phyloP scores from a whole-genome alignment of 2,797 vertebrate genomes.

The Amphiprion clarkii region DNA sequence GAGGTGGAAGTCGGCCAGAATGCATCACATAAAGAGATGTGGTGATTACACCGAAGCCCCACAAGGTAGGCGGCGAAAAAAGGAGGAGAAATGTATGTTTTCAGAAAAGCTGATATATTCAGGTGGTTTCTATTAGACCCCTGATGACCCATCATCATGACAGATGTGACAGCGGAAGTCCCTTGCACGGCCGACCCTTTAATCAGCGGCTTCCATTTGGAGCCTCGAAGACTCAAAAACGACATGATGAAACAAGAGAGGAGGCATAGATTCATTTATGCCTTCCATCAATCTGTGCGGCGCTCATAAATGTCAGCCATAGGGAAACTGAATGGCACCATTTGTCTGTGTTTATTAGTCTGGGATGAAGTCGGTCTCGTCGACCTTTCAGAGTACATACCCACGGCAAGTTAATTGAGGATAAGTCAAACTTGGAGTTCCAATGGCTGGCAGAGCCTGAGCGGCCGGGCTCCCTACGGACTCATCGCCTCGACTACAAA shows the following conservation, averaged over 20 bases:
- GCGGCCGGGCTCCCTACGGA: conserved; percentile 15
- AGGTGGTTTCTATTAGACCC: conserved; percentile 4
- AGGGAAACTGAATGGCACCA: conserved; percentile 73
- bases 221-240: conserved; percentile 29
- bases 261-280: conserved; percentile 40
- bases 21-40: too few species aligned
- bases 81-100: too few species aligned
- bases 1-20: background rate
- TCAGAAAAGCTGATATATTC: background rate
- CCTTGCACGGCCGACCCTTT: conserved; percentile 14
- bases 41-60: too few species aligned
- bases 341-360: conserved; percentile 78
- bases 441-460: conserved; percentile 25
- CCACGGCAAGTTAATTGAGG: conserved; percentile 57
- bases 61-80: too few species aligned
- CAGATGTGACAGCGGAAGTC: conserved; percentile 29
- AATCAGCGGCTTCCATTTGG: conserved; percentile 19
- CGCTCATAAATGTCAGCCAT: conserved; percentile 74
- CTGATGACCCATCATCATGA: conserved; percentile 35
- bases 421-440: conserved; percentile 49
- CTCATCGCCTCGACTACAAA: conserved; percentile 7
- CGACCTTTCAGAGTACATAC: conserved; percentile 63
- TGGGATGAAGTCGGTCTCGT: conserved; percentile 55
- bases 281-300: conserved; percentile 62
- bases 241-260: conserved; percentile 45